These are phyloP conservation scores for Drosophila rubida DNA, from an alignment of 2,888 invertebrate genomes.

Conservation along the genomic window DNA sequence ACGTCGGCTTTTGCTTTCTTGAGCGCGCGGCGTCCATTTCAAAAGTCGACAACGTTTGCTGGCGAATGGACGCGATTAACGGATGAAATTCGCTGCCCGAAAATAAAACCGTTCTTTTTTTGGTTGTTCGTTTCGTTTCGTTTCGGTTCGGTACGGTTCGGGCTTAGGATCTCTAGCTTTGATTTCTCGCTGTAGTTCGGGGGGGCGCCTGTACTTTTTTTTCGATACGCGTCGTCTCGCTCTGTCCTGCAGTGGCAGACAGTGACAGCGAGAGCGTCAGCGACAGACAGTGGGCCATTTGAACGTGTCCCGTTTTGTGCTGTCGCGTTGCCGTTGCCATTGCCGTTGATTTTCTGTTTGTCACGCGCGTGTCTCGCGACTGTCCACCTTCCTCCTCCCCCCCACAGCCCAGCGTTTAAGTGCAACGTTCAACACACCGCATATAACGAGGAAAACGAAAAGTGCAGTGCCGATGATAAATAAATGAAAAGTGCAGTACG, in stretches of 20 bases:
- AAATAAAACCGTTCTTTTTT: background rate
- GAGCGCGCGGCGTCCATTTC: conserved; percentile 80
- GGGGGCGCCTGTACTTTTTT: conserved; percentile 73
- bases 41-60: conserved; percentile 84
- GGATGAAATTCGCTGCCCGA: conserved; percentile 64
- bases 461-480: conserved; percentile 27
- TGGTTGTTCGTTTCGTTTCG: conserved; percentile 23
- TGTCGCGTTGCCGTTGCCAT: conserved; percentile 27
- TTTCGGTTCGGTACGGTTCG: conserved; percentile 33
- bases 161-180: background rate
- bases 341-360: conserved; percentile 41
- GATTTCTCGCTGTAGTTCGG: background rate
- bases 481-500: conserved; percentile 21
- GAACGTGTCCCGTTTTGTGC: conserved; percentile 48
- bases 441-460: conserved; percentile 23
- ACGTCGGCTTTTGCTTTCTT: conserved; percentile 73
- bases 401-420: background rate
- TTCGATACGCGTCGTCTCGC: conserved; percentile 17
- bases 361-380: conserved; percentile 65
- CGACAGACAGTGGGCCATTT: conserved; percentile 23
- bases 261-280: background rate
- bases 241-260: conserved; percentile 1
- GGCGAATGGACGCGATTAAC: conserved; percentile 84
- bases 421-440: conserved; percentile 26
- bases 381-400: background rate